Evolutionary conservation across 2,797 vertebrate species (phyloP), one percentile per base, ranked within the genome.

Genomic region (Erithacus rubecula): DNA sequence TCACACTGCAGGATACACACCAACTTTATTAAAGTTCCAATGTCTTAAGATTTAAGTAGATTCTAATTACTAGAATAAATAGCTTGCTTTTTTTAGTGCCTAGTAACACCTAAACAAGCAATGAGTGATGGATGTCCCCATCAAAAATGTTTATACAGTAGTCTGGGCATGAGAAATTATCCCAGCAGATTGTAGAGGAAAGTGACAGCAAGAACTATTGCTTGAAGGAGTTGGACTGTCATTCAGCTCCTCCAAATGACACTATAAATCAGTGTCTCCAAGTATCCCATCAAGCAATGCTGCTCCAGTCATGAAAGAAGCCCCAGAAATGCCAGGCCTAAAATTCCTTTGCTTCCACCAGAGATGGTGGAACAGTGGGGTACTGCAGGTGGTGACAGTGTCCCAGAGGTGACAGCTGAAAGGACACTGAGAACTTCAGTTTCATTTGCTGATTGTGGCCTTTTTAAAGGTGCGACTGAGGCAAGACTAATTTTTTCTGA

Each of bases 321-420:
- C 26, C 49, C n/a, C 37, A 70, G n/a, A 64, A 81, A 64, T 7
- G 3, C 36, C 18, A 6, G 13, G 29, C 17, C 65, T 34, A 15
- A 49, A 52, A 36, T 52, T 30, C 15, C 56, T 69, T 37, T 34
- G 4, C 7, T 58, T 29, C 16, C 64, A 41, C 12, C 10, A 26
- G 26, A 27, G 20, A 16, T 16, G 9, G 32, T 30, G 15, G 21
- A 75, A 12, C 24, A 26, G 15, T 0, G 10, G 5, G 14, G 37
- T 12, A 20, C 39, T 29, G 43, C 34, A 63, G 23, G 68, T 4
- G 32, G 24, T 36, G 43, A n/a, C n/a, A 8, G n/a, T 7, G 15
- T 21, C 69, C 43, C 36, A 9, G 9, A 23, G 0, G 23, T 0
- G 4, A 11, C 29, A 18, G 2, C 0, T 5, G 18, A 7, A 69